A percentile compares a stretch with the other conserved stretches of the same genome.
Conservation (phyloP, 1,140 invertebrate genomes). For the Drosophila sproati region DNA sequence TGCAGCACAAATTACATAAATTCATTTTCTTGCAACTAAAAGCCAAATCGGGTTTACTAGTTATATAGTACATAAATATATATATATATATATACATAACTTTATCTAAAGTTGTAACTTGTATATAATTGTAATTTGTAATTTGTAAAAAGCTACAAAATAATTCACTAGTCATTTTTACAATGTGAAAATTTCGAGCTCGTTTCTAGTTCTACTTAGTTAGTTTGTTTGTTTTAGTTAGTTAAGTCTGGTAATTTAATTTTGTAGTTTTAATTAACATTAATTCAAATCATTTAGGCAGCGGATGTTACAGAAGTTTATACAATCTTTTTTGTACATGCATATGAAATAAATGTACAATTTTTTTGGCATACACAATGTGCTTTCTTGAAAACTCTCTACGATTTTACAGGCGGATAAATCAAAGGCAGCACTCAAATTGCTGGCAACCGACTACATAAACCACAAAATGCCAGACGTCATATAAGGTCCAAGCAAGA, state of each 20-base stretch:
- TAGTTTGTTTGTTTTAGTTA: conserved; percentile 58
- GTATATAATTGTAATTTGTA: conserved; percentile 40
- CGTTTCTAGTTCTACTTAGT: conserved; percentile 71
- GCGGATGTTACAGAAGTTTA: conserved; percentile 51
- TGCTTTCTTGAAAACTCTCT: neutral
- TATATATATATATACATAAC: conserved; percentile 8
- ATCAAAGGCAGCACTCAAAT: conserved; percentile 5
- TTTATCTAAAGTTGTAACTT: conserved; percentile 10
- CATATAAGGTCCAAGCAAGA: conserved; percentile 11
- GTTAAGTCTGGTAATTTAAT: conserved; percentile 40
- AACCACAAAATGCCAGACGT: conserved; percentile 17
- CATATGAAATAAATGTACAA: conserved; percentile 35
- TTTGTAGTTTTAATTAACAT: conserved; percentile 18
- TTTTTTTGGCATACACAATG: conserved; percentile 10
- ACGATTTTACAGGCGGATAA: conserved; percentile 11
- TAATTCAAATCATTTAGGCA: conserved; percentile 54
- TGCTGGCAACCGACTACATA: neutral
- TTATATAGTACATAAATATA: conserved; percentile 40
- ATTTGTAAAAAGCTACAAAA: conserved; percentile 66
- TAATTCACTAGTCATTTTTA: conserved; percentile 83
- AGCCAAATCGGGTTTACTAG: conserved; percentile 75
- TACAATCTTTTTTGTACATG: conserved; percentile 43
- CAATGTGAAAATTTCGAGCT: conserved; percentile 79
- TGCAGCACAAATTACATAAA: conserved; percentile 21
- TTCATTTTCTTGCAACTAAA: conserved; percentile 60